These are phyloP conservation scores for Dendrocincla fuliginosa DNA, from an alignment of 2,797 vertebrate genomes.

Conservation along the genomic window DNA sequence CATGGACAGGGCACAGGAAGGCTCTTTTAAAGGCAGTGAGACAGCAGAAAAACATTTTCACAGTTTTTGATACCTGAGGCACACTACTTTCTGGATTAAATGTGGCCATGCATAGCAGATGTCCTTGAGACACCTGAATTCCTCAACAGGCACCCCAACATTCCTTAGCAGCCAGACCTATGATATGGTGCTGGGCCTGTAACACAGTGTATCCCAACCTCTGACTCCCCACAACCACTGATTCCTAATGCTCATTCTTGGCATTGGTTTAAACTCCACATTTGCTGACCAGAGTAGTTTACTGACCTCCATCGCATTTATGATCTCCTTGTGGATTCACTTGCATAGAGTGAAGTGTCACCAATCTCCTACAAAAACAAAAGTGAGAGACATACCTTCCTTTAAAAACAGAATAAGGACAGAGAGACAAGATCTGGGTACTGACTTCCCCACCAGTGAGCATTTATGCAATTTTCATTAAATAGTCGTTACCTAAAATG, in stretches of 20 bases:
- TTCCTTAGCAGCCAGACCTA: background rate
- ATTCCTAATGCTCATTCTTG: background rate
- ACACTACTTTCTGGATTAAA: background rate
- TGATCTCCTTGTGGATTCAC: background rate
- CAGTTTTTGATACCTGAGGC: background rate
- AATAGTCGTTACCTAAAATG: background rate
- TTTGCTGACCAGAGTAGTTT: background rate
- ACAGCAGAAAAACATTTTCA: background rate
- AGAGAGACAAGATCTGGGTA: background rate
- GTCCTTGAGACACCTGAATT: background rate
- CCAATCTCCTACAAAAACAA: background rate
- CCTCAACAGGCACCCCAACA: background rate
- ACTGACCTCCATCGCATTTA: fast-evolving
- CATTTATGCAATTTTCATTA: background rate
- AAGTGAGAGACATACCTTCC: background rate
- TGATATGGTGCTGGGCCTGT: background rate
- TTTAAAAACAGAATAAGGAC: background rate
- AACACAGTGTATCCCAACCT: background rate
- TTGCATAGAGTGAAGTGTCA: background rate
- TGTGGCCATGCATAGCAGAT: background rate
- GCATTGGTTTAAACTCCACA: background rate
- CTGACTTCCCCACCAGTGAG: background rate
- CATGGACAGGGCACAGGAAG: background rate
- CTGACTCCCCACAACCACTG: background rate
- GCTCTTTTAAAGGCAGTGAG: background rate